A percentile compares a stretch with the other conserved stretches of the same genome.
Conservation (phyloP, 2,888 invertebrate species). For the Andrena flavipes region DNA sequence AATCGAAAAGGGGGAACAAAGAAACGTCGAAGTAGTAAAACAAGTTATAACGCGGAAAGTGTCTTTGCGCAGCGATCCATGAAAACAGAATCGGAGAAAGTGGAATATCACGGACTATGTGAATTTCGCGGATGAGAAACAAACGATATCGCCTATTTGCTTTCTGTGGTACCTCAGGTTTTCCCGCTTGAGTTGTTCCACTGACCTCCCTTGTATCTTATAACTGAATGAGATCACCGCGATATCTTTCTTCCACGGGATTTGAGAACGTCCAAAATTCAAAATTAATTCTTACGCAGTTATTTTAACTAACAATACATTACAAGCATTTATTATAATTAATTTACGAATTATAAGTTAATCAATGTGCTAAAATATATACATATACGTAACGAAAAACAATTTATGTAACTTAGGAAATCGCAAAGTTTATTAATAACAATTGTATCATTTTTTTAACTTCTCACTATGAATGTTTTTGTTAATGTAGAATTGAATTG, state of each 20-base stretch:
- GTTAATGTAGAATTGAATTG: no score
- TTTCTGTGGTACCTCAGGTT: conserved; percentile 25
- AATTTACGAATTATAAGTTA: neutral
- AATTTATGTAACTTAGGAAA: no score
- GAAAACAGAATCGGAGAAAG: conserved; percentile 65
- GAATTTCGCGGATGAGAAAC: conserved; percentile 42
- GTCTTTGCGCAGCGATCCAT: conserved; percentile 55
- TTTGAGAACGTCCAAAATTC: neutral
- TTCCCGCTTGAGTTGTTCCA: conserved; percentile 32
- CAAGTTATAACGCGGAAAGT: conserved; percentile 25
- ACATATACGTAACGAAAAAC: no score
- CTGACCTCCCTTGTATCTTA: conserved; percentile 47
- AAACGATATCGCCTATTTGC: conserved; percentile 20
- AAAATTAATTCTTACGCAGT: neutral
- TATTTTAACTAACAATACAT: no score
- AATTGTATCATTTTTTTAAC: no score
- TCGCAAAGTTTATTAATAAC: no score
- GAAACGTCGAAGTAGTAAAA: conserved; percentile 16
- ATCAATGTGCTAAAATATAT: neutral
- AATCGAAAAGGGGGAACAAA: conserved; percentile 22
- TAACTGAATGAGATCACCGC: neutral
- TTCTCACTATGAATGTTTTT: no score
- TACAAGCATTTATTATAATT: neutral
- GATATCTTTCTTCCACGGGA: neutral
- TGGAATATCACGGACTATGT: conserved; percentile 46